Evolutionary conservation across 2,113 vertebrate genomes (phyloP).

Genomic region (Cinclus cinclus): DNA sequence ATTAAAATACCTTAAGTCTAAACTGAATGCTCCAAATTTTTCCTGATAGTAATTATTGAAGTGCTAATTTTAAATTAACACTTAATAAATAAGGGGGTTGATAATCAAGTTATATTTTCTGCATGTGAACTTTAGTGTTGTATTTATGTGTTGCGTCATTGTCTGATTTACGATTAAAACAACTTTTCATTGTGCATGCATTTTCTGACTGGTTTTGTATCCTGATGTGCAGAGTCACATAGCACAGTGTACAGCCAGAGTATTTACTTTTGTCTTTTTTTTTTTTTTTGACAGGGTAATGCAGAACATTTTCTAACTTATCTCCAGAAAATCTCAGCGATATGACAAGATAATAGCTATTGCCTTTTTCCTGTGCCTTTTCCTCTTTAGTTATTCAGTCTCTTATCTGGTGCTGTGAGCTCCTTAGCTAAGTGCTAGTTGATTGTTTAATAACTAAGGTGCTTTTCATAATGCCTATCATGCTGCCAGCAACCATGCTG

Average conservation of each 20-base stretch:
- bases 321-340: conserved; percentile 56
- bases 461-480: conserved; percentile 53
- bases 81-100: neutral
- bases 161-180: neutral
- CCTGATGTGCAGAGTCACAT: neutral
- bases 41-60: neutral
- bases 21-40: neutral
- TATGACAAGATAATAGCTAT: conserved; percentile 68
- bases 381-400: conserved; percentile 52
- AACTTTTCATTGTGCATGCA: neutral
- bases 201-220: neutral
- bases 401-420: conserved; percentile 51
- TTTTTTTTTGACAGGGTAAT: conserved; percentile 56
- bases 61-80: neutral
- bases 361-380: conserved; percentile 45
- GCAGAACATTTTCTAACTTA: conserved; percentile 59
- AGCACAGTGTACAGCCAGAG: neutral
- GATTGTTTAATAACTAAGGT: conserved; percentile 64
- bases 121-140: neutral
- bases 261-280: conserved; percentile 30
- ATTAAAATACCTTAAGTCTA: neutral
- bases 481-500: conserved; percentile 34
- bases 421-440: conserved; percentile 64
- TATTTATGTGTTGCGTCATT: neutral
- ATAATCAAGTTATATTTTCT: neutral